These are phyloP conservation scores for Parapristionchus giblindavisi DNA, from an alignment of 2,888 invertebrate genomes.

Conservation along the genomic window DNA sequence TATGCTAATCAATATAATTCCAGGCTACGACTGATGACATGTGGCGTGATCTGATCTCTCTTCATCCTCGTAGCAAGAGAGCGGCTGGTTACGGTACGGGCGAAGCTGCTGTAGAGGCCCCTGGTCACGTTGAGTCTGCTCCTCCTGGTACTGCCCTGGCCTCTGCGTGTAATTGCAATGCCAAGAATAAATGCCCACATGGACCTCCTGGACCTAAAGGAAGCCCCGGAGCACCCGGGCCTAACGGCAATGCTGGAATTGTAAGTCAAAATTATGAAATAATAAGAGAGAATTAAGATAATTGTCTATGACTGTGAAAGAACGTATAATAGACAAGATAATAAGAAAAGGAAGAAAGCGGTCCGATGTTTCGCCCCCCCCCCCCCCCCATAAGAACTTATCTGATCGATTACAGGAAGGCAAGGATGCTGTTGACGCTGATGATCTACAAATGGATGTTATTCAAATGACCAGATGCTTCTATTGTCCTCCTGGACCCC, in stretches of 20 bases:
- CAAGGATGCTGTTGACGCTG: conserved; percentile 23
- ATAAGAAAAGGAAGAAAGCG: conserved; percentile 22
- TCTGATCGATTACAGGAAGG: too few relatives aligned
- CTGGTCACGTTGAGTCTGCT: conserved; percentile 7
- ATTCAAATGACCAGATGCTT: conserved; percentile 12
- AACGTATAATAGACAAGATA: too few relatives aligned
- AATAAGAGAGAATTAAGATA: too few relatives aligned
- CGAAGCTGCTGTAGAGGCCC: background rate
- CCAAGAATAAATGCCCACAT: conserved; percentile 27
- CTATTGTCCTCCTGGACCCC: conserved; percentile 33
- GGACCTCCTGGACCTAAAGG: conserved; percentile 29
- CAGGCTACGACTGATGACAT: conserved; percentile 60
- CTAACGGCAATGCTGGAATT: background rate
- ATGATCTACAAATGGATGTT: conserved; percentile 4
- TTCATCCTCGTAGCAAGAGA: conserved; percentile 40
- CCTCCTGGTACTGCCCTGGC: conserved; percentile 22
- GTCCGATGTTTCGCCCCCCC: background rate
- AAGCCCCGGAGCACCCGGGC: conserved; percentile 14
- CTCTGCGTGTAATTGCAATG: conserved; percentile 23
- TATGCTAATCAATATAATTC: too few relatives aligned
- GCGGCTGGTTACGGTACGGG: conserved; percentile 17
- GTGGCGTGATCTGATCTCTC: conserved; percentile 63
- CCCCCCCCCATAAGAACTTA: too few relatives aligned
- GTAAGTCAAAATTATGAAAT: too few relatives aligned
- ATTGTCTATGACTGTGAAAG: too few relatives aligned